A percentile compares a stretch with the other conserved stretches of the same genome.
These are phyloP conservation scores for Tautogolabrus adspersus DNA, from an alignment of 2,113 vertebrate species.

Conservation along the genomic window DNA sequence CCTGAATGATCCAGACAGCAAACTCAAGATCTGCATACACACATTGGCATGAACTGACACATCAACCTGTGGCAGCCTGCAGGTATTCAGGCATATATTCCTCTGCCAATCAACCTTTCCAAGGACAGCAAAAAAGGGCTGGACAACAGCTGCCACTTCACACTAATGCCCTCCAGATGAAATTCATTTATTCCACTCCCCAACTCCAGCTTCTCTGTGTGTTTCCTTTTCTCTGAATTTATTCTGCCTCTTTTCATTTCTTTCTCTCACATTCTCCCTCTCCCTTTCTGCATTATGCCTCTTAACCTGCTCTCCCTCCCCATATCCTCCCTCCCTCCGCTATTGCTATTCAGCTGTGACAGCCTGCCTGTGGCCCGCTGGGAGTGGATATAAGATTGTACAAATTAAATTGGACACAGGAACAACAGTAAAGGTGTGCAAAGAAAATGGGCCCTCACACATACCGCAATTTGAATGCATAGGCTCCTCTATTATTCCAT, in stretches of 20 bases:
- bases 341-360: conserved; percentile 66
- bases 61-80: conserved; percentile 31
- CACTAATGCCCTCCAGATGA: conserved; percentile 58
- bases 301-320: conserved; percentile 46
- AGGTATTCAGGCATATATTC: conserved; percentile 23
- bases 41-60: conserved; percentile 10
- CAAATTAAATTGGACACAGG: conserved; percentile 65
- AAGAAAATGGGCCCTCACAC: conserved; percentile 24
- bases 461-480: conserved; percentile 7
- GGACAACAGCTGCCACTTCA: conserved; percentile 64
- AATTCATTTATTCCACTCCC: conserved; percentile 68
- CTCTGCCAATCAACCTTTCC: conserved; percentile 39
- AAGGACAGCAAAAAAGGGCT: conserved; percentile 33
- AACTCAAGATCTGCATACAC: conserved; percentile 14
- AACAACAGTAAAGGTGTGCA: conserved; percentile 43
- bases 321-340: conserved; percentile 17
- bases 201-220: conserved; percentile 10
- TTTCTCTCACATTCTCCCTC: conserved; percentile 26
- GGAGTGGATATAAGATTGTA: conserved; percentile 39
- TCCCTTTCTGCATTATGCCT: conserved; percentile 10
- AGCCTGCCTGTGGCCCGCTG: conserved; percentile 37
- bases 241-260: conserved; percentile 52
- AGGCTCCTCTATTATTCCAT: conserved; percentile 32
- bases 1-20: conserved; percentile 34
- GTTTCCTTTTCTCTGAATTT: conserved; percentile 30